Conservation (phyloP, 2,888 invertebrate species). For the Nezara viridula region DNA sequence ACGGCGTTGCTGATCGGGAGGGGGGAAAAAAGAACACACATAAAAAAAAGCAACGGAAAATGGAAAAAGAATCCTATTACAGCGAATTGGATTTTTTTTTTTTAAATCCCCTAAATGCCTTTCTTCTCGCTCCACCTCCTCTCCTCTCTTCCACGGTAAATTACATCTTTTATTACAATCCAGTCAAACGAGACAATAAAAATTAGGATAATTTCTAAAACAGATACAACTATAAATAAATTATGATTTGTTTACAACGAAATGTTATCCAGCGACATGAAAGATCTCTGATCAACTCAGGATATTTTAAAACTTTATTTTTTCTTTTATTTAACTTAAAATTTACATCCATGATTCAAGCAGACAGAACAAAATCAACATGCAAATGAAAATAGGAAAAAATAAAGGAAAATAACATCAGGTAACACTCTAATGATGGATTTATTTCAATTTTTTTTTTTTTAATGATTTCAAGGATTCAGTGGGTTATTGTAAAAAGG, state of each 20-base stretch:
- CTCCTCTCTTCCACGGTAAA: background rate
- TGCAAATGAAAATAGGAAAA: too few relatives aligned
- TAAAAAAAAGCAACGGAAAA: background rate
- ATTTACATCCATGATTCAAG: too few relatives aligned
- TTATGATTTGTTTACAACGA: background rate
- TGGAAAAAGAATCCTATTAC: constrained; percentile 26
- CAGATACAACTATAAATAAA: background rate
- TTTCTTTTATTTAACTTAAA: too few relatives aligned
- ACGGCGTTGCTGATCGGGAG: background rate
- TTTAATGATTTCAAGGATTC: too few relatives aligned
- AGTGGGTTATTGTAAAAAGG: too few relatives aligned
- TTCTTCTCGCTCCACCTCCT: background rate
- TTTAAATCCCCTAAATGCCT: background rate
- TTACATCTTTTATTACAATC: background rate
- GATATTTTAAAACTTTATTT: background rate
- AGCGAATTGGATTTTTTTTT: constrained; percentile 9
- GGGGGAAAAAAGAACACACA: background rate
- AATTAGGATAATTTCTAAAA: background rate
- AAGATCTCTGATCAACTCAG: background rate
- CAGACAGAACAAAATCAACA: too few relatives aligned
- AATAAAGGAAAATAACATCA: too few relatives aligned
- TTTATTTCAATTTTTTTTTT: too few relatives aligned
- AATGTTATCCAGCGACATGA: background rate
- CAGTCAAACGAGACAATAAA: background rate
- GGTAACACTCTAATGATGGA: too few relatives aligned